Evolutionary conservation across 23 tunicate genomes (phyloP).

Genomic region (Halocynthia roretzi): DNA sequence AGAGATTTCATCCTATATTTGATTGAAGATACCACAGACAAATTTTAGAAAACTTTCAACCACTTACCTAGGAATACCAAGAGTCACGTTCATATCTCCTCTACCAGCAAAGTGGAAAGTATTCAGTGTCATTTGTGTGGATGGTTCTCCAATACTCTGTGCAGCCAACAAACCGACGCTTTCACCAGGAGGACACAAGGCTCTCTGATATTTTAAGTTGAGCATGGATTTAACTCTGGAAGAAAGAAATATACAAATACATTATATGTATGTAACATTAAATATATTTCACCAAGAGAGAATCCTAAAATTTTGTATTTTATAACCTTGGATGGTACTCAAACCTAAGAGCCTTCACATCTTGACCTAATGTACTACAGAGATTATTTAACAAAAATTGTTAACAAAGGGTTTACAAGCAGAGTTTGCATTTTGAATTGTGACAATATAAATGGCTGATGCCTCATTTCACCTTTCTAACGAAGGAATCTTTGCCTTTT

Average conservation of each 20-base stretch:
- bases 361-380: too few relatives aligned
- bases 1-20: not conserved
- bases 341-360: too few relatives aligned
- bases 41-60: not conserved
- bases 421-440: too few relatives aligned
- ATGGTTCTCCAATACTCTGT: constrained; percentile 96
- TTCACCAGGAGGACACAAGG: constrained; percentile 88
- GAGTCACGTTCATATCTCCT: constrained; percentile 96
- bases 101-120: constrained; percentile 97
- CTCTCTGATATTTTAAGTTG: constrained; percentile 52
- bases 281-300: too few relatives aligned
- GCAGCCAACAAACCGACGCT: constrained; percentile 99
- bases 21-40: not conserved
- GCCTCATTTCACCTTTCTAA: constrained; percentile 36
- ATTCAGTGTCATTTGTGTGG: constrained; percentile 99
- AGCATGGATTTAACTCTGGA: constrained; percentile 53
- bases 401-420: too few relatives aligned
- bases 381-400: too few relatives aligned
- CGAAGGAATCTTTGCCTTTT: constrained; percentile 17
- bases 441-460: too few relatives aligned
- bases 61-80: constrained; percentile 92
- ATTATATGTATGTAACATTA: too few relatives aligned
- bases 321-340: too few relatives aligned
- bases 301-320: too few relatives aligned
- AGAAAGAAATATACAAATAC: not conserved